Evolutionary conservation across 2,888 invertebrate genomes (phyloP), one percentile per base, ranked within the genome.

Genomic region (Stenodera caucasica): DNA sequence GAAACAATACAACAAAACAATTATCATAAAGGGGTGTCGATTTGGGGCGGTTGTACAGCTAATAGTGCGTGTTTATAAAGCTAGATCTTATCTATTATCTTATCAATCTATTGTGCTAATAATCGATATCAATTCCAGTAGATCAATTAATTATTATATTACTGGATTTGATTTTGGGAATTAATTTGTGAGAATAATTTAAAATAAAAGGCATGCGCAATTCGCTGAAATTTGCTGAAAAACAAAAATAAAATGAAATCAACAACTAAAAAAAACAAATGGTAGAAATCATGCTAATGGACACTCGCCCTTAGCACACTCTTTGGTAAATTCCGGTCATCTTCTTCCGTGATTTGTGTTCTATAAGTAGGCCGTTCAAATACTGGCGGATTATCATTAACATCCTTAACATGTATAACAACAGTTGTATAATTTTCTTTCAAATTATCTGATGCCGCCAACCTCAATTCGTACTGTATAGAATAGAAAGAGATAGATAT

Each of bases 361-460:
- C 94, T 89, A 84, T 96, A 96, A 59, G 94, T 94, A 55, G 96
- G 95, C 69, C 95, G 84, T 82, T 95, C 94, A 82, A 98, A 98
- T 72, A 94, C 94, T 2, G 98, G 98, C 49, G 96, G 94, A 84
- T 98, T 98, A 85, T 98, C 98, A 82, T 98, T 98, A 70, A 97
- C 96, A 81, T 98, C 97, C 83, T 95, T 96, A 74, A 97, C 94
- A 82, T 96, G 94, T 77, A 97, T 96, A 77, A 96, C 95, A 70
- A 97, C 96, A 40, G 94, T 96, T 49, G 96, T 96, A 84, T 93
- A 94, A 86, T 96, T 96, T 83, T 97, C 96, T 84, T 96, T 96
- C 79, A 95, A 86, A 86, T 97, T 97, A 84, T 95, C 94, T 67
- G 97, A 96, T 57, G 96, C 95, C 62, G 96, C 95, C 82, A 95